These are phyloP conservation scores for Sitta carolinensis DNA, from an alignment of 2,797 vertebrate genomes.

Conservation along the genomic window DNA sequence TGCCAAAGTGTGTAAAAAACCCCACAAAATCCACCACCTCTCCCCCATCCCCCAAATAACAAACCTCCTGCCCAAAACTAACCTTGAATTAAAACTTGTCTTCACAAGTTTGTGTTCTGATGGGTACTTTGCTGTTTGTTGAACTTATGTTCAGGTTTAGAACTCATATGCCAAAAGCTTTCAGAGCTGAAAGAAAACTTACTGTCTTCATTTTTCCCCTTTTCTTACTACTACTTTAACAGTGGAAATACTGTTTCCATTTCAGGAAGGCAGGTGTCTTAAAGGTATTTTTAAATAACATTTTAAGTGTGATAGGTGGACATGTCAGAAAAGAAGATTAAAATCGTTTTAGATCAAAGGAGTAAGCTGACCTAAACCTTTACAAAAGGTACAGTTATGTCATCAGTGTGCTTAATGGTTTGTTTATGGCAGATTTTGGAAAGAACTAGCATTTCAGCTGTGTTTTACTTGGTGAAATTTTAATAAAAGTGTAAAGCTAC, in stretches of 20 bases:
- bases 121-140: neutral
- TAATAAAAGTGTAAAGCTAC: neutral
- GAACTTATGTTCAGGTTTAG: neutral
- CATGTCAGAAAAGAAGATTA: neutral
- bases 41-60: neutral
- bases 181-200: neutral
- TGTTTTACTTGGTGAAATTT: neutral
- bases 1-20: neutral
- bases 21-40: neutral
- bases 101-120: neutral
- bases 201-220: accelerated
- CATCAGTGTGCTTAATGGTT: neutral
- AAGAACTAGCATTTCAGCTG: neutral
- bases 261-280: neutral
- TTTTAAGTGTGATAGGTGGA: neutral
- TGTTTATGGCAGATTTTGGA: neutral
- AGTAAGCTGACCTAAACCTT: neutral
- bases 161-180: accelerated
- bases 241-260: neutral
- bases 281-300: neutral
- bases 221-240: neutral
- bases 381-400: neutral
- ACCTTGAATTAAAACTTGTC: neutral
- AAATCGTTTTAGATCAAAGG: neutral
- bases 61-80: accelerated